These are phyloP conservation scores for Zosterops hypoxanthus DNA, from an alignment of 2,113 vertebrate genomes.

Conservation along the genomic window DNA sequence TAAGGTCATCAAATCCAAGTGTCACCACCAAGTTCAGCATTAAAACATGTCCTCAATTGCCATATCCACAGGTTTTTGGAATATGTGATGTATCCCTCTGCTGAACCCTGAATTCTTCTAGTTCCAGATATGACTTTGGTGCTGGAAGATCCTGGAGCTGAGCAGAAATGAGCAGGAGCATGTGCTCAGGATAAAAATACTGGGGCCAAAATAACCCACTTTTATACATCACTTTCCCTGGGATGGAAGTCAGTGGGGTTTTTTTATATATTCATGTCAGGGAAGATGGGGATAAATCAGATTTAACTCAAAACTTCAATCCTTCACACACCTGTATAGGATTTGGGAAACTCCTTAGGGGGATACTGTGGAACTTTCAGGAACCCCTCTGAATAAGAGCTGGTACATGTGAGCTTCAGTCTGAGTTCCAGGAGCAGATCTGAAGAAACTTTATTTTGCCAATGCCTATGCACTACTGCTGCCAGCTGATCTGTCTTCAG, in stretches of 20 bases:
- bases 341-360: not conserved
- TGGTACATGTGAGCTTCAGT: accelerated
- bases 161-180: not conserved
- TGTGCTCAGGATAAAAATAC: not conserved
- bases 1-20: not conserved
- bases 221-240: not conserved
- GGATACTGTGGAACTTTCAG: not conserved
- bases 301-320: not conserved
- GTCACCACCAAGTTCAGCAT: not conserved
- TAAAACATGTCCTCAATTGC: not conserved
- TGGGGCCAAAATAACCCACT: not conserved
- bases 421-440: not conserved
- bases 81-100: not conserved
- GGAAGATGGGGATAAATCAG: not conserved
- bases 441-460: not conserved
- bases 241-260: not conserved
- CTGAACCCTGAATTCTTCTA: not conserved
- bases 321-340: accelerated
- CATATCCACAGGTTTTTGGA: not conserved
- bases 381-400: accelerated
- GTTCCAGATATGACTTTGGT: not conserved
- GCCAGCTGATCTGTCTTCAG: not conserved
- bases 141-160: not conserved
- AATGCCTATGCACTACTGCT: not conserved
- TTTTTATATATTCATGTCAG: not conserved